Base-by-base conservation (phyloP, 2,113 vertebrate genomes). In the human region DNA sequence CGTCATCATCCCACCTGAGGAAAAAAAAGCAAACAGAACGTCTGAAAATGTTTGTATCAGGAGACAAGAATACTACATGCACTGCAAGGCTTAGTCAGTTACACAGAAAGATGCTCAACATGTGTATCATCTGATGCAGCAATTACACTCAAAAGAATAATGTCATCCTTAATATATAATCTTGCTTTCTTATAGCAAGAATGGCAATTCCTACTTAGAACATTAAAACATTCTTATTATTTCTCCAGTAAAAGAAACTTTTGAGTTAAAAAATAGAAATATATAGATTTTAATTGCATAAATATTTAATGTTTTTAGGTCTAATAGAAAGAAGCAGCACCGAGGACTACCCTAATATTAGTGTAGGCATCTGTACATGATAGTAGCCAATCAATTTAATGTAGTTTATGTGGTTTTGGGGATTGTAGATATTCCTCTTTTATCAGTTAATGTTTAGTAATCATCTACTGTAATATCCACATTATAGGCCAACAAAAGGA, bases 1-100 rank as follows among this genome's bases (percentile, higher is more conserved):
- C 99, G n/a, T 99, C 99, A 84, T 99, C 99, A 40, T 99, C 99
- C 99, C 99, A 99, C 97, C 99, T 99, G 97, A 78, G 99, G 97
- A 66, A 17, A 89, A 79, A 48, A 68, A 91, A 75, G 72, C 81
- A 92, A 93, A 94, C 0, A 80, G 48, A 48, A 25, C 1, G 3
- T 13, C 22, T 70, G 66, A 78, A 6, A 83, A 76, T 14, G 23
- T 23, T 32, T 88, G 4, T 25, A 43, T 50, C 57, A 80, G 70
- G 68, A 88, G 52, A 75, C 66, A 68, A 70, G 45, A 94, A 70
- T 3, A 73, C 1, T 1, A 8, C 11, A 45, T 50, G 38, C 48
- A 76, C 0, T 16, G 40, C 35, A 82, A 84, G 88, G 38, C 61
- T 30, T 9, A 11, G 52, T 85, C 20, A 40, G 52, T 72, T 32